Conservation (phyloP, 1,140 invertebrate species). For the Ditylenchus dipsaci region DNA sequence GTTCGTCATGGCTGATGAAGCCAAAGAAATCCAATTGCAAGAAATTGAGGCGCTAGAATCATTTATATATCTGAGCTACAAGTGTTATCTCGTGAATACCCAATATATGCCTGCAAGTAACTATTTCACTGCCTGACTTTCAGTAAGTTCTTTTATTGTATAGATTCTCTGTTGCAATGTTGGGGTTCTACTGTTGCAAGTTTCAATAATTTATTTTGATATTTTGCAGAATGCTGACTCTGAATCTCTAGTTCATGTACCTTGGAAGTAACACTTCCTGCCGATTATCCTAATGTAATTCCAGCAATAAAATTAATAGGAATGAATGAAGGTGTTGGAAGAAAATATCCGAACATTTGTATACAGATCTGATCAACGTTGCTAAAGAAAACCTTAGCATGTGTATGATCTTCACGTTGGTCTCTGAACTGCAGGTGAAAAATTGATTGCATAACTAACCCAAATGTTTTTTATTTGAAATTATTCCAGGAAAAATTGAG, state of each 20-base stretch:
- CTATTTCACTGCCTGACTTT: too few relatives aligned
- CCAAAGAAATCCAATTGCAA: not conserved
- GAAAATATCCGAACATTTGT: not conserved
- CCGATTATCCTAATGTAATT: slow-evolving; percentile 25
- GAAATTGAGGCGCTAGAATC: not conserved
- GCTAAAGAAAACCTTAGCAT: slow-evolving; percentile 18
- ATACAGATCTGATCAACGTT: slow-evolving; percentile 9
- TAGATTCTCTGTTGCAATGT: too few relatives aligned
- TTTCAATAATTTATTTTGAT: too few relatives aligned
- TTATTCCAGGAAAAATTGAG: slow-evolving; percentile 9
- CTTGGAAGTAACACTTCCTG: slow-evolving; percentile 14
- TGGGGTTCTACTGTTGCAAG: too few relatives aligned
- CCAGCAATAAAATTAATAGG: slow-evolving; percentile 15
- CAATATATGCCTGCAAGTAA: too few relatives aligned
- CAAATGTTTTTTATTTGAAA: not conserved
- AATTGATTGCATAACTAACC: not conserved
- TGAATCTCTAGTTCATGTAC: too few relatives aligned
- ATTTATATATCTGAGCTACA: not conserved
- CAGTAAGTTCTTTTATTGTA: too few relatives aligned
- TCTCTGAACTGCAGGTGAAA: slow-evolving; percentile 11
- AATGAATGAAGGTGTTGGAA: slow-evolving; percentile 3
- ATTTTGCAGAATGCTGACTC: too few relatives aligned
- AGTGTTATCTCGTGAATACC: slow-evolving; percentile 13
- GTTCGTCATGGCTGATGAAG: too few relatives aligned
- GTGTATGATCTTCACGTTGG: slow-evolving; percentile 26